Conservation (phyloP, 1,140 invertebrate genomes). For the Venustaconcha ellipsiformis region DNA sequence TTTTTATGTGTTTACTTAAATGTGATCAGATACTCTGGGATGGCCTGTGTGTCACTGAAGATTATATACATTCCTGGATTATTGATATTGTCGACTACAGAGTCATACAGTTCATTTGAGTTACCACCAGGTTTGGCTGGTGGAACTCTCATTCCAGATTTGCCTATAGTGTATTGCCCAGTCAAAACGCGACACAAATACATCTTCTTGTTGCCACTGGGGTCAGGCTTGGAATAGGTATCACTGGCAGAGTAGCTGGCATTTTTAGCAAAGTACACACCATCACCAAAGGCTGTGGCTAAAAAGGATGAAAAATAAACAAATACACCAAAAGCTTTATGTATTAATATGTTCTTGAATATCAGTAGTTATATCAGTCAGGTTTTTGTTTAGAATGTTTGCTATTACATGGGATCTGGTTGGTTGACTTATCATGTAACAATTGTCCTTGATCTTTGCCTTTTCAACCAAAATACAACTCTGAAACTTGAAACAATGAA, state of each 20-base stretch:
- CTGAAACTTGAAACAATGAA: no score
- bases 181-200: constrained; percentile 39
- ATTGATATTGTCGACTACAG: constrained; percentile 31
- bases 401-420: no score
- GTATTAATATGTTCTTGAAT: no score
- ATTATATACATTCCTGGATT: constrained; percentile 40
- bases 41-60: constrained; percentile 47
- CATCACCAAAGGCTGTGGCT: constrained; percentile 35
- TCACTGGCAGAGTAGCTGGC: constrained; percentile 31
- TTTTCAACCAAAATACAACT: no score
- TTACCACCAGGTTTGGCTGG: constrained; percentile 14
- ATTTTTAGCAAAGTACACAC: constrained; percentile 40
- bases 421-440: no score
- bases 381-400: no score
- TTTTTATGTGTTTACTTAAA: constrained; percentile 14
- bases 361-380: no score
- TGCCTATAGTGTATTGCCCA: constrained; percentile 34
- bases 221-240: constrained; percentile 30
- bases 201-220: constrained; percentile 21
- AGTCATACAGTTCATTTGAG: constrained; percentile 32
- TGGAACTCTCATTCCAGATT: constrained; percentile 19
- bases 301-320: neutral
- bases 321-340: no score
- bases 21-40: constrained; percentile 44
- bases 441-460: no score